Conservation (phyloP, 1,140 invertebrate genomes). For the Papilio helenus region DNA sequence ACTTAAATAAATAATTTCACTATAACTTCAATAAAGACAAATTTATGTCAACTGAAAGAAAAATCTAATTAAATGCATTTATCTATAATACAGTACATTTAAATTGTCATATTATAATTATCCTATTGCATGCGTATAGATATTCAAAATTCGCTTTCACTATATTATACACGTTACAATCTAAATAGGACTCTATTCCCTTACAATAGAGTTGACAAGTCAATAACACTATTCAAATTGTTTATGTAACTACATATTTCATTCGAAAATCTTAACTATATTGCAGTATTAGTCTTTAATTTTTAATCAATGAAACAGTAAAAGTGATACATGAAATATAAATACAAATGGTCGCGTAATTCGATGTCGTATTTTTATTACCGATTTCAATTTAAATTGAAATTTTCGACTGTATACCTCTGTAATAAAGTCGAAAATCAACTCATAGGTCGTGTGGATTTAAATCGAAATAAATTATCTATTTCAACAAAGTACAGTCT, state of each 20-base stretch:
- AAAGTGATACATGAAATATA: background rate
- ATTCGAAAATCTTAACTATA: background rate
- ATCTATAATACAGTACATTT: background rate
- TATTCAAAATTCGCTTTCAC: background rate
- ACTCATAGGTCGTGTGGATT: background rate
- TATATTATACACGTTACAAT: background rate
- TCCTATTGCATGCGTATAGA: conserved; percentile 5
- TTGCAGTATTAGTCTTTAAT: conserved; percentile 16
- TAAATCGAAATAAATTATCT: background rate
- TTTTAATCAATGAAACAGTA: background rate
- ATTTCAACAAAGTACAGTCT: background rate
- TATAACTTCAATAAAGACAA: background rate
- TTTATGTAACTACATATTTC: background rate
- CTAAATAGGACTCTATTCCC: conserved; percentile 17
- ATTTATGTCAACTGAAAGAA: background rate
- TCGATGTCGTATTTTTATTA: too few relatives aligned
- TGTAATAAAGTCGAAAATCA: background rate
- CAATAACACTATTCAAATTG: background rate
- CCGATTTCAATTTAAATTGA: background rate
- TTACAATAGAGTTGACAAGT: conserved; percentile 6
- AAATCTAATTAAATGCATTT: background rate
- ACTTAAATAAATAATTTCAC: background rate
- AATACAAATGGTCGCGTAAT: background rate
- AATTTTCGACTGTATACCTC: background rate
- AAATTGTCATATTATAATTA: background rate